Conservation (phyloP, 2,888 invertebrate species). For the Sussaba pulchella region DNA sequence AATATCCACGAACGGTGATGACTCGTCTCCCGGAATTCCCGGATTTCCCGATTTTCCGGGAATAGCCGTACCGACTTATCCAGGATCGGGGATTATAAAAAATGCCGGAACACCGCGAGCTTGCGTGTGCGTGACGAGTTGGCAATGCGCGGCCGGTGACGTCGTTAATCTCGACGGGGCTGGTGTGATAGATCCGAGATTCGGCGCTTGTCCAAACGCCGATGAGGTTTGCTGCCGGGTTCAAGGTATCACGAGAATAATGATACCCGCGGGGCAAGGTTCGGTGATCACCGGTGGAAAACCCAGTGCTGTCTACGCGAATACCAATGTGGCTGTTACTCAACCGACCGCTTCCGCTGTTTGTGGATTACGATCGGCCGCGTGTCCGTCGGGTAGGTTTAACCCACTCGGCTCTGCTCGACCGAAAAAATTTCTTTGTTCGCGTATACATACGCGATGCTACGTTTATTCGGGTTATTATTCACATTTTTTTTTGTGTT, state of each 20-base stretch:
- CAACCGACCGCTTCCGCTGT: conserved; percentile 27
- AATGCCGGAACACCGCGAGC: conserved; percentile 76
- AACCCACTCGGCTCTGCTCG: background rate
- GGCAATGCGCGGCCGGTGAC: conserved; percentile 74
- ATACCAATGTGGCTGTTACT: conserved; percentile 45
- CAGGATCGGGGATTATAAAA: conserved; percentile 76
- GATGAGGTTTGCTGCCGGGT: conserved; percentile 80
- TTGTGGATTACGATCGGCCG: conserved; percentile 75
- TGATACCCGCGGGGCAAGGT: background rate
- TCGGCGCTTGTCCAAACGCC: conserved; percentile 76
- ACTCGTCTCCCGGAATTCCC: conserved; percentile 86
- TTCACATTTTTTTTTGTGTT: conserved; percentile 38
- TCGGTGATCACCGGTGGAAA: conserved; percentile 1
- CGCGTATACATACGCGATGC: background rate
- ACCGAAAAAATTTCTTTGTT: too few relatives aligned
- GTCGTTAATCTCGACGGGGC: conserved; percentile 72
- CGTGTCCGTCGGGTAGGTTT: conserved; percentile 71
- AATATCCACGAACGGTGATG: conserved; percentile 88
- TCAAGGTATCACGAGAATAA: conserved; percentile 59
- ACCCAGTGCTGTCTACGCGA: conserved; percentile 53
- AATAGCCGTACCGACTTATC: conserved; percentile 82
- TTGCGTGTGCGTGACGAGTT: conserved; percentile 77
- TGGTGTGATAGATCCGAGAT: conserved; percentile 79
- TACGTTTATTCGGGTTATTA: background rate
- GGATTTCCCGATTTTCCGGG: conserved; percentile 87